phyloP scores from a whole-genome alignment of 2,888 invertebrate species.

The Lochmaea crataegi region DNA sequence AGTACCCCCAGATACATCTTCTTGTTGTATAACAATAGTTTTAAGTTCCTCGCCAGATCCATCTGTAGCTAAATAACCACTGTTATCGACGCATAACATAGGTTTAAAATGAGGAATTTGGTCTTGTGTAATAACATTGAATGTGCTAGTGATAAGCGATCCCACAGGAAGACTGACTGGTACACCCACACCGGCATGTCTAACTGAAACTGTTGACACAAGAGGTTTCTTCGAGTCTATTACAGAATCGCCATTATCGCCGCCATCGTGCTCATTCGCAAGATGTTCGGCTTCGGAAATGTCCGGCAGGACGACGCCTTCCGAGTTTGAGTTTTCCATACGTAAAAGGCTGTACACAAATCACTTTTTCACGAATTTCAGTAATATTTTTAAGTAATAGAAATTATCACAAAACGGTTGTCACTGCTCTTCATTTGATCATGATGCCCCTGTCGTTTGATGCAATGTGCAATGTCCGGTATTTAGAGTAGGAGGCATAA shows the following conservation, averaged over 20 bases:
- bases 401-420: slow-evolving; percentile 43
- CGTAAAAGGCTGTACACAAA: slow-evolving; percentile 52
- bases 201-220: slow-evolving; percentile 61
- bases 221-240: slow-evolving; percentile 58
- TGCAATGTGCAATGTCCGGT: slow-evolving; percentile 56
- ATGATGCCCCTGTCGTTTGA: slow-evolving; percentile 56
- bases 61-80: slow-evolving; percentile 82
- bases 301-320: slow-evolving; percentile 77
- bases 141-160: slow-evolving; percentile 83
- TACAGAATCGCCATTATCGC: slow-evolving; percentile 67
- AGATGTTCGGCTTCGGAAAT: slow-evolving; percentile 78
- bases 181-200: slow-evolving; percentile 67
- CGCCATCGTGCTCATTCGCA: slow-evolving; percentile 72
- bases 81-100: slow-evolving; percentile 87
- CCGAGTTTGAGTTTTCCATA: slow-evolving; percentile 69
- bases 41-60: slow-evolving; percentile 76
- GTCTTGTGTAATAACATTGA: slow-evolving; percentile 88
- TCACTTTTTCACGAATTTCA: slow-evolving; percentile 39
- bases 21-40: slow-evolving; percentile 80
- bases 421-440: slow-evolving; percentile 54
- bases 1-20: slow-evolving; percentile 59
- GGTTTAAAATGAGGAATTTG: slow-evolving; percentile 87
- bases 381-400: slow-evolving; percentile 37
- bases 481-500: slow-evolving; percentile 57
- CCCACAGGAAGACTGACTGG: slow-evolving; percentile 82